Base-by-base conservation (phyloP, 2,888 invertebrate species). In the Polydrusus cervinus region DNA sequence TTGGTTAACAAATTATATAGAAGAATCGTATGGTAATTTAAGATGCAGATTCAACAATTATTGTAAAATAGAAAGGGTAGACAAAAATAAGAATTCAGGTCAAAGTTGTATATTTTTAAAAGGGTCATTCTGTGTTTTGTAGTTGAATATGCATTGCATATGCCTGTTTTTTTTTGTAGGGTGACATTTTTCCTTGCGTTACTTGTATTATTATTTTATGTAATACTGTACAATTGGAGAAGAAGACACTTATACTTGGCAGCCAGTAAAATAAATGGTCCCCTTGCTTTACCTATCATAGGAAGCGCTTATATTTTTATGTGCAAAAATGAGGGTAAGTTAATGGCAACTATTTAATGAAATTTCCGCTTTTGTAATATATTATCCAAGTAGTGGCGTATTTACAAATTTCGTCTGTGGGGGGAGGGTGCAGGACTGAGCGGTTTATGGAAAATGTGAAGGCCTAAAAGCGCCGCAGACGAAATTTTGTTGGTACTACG, bases 261-360 rank as follows among this genome's bases (percentile, higher is more conserved):
- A 18, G 78, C 81, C 2, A 77, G 79, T 77, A 77, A 75, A 60
- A 53, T 82, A 9, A 74, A 76, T n/a, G 82, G 81, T 13, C 81
- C 82, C 0, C 34, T 73, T 3, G 75, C 80, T 10, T 71, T 80
- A n/a, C 82, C 81, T 9, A 51, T 82, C 18, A 73, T 82, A 49
- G 82, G 82, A 25, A 82, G 81, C 55, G 80, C 78, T 16, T 69
- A 76, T 9, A 57, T 65, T 47, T 81, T 81, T 71, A 61, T 80
- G 13, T 80, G 81, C 66, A 73, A 79, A 67, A 70, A 80, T 67
- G 76, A 81, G 67, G 82, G 82, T 80, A 71, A 77, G 78, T 75
- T 25, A 25, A 5, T 25, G 25, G 5, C 25, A n/a, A n/a, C n/a
- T n/a, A n/a, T n/a, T n/a, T n/a, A n/a, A n/a, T n/a, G n/a, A n/a